Evolutionary conservation across 1,140 invertebrate species (phyloP), one percentile per base, ranked within the genome.

Genomic region (Cepaea nemoralis): DNA sequence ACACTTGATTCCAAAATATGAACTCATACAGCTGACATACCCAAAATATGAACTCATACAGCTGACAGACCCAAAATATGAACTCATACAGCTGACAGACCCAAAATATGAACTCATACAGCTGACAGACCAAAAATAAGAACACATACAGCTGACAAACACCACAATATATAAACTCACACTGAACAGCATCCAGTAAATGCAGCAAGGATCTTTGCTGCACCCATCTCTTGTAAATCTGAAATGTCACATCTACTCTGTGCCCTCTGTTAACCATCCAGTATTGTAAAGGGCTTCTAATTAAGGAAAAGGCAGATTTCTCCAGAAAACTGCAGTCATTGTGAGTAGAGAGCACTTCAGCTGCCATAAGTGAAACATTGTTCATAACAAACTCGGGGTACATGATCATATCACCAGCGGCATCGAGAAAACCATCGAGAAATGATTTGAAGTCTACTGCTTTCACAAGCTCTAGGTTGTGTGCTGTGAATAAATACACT

Each of bases 321-420:
- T 63, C 59, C 3, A 63, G 1, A 19, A 1, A 31, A 14, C 22
- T 50, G 14, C 8, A 63, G 16, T 39, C 14, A 63, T 63, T 5
- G 39, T 27, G 27, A 33, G 24, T 14, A 37, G 50, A 77, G 3
- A 77, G 31, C 14, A 77, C 12, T 12, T 77, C 48, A 24, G 22
- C 55, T 45, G 75, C 75, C 75, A 77, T 77, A n/a, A 63, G 35
- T n/a, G 75, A 77, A 19, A 77, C 48, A 77, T 39, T 35, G 42
- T 77, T 77, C 75, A 77, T 63, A 8, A 77, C 50, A 66, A 77
- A 77, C 16, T 77, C 75, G 24, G 75, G 75, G 59, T 77, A 77
- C 1, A 10, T 24, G 19, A 63, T 63, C 42, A 77, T 1, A 27
- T 75, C 33, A 24, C 33, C n/a, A 8, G 35, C 48, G 2, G 8